Evolutionary conservation across 2,113 vertebrate genomes (phyloP).

Genomic region (Solea solea): DNA sequence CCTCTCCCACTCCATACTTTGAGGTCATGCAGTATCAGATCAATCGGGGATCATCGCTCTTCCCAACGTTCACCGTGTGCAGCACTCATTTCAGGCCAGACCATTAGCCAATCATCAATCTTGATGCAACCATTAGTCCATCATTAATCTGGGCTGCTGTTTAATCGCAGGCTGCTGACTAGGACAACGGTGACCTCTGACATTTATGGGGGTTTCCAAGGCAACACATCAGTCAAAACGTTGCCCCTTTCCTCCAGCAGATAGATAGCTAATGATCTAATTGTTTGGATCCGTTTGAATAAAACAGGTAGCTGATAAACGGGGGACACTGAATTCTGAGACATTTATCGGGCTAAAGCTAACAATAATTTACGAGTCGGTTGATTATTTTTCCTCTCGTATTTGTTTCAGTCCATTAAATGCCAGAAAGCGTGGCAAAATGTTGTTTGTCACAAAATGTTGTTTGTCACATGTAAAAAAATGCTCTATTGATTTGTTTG

Average conservation of each 20-base stretch:
- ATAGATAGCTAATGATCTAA: conserved; percentile 14
- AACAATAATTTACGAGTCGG: too few relatives aligned
- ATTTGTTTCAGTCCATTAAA: too few relatives aligned
- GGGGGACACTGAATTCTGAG: too few relatives aligned
- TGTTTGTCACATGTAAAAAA: neutral
- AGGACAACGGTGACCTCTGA: conserved; percentile 42
- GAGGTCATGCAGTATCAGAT: conserved; percentile 49
- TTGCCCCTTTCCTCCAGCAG: neutral
- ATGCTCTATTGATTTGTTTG: neutral
- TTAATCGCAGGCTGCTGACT: conserved; percentile 38
- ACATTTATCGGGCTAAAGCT: too few relatives aligned
- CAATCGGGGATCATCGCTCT: conserved; percentile 52
- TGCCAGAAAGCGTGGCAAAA: too few relatives aligned
- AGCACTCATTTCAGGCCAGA: conserved; percentile 40
- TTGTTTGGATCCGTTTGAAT: neutral
- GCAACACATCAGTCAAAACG: conserved; percentile 24
- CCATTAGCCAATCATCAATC: conserved; percentile 65
- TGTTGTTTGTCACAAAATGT: too few relatives aligned
- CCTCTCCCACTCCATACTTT: conserved; percentile 15
- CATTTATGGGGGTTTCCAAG: conserved; percentile 18
- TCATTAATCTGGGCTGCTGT: conserved; percentile 46
- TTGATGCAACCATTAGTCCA: conserved; percentile 58
- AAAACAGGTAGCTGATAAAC: neutral
- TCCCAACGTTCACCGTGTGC: conserved; percentile 7
- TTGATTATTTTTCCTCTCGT: too few relatives aligned